Base-by-base conservation (phyloP, 2,888 invertebrate genomes). In the Ceratothoa steindachneri region DNA sequence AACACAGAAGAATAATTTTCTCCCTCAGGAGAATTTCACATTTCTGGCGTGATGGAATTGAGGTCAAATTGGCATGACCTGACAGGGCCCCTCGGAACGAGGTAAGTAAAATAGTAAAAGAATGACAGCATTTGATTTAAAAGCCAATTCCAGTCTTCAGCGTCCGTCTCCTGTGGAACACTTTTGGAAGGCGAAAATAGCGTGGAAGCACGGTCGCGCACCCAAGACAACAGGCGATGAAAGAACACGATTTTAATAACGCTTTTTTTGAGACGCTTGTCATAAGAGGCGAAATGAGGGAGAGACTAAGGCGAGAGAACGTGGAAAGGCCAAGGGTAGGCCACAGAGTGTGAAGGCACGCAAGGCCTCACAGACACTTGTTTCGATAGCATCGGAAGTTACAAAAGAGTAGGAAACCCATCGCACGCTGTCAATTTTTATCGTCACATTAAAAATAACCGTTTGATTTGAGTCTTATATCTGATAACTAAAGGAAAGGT, bases 51-150 rank as follows among this genome's bases (percentile, higher is more conserved):
- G 60, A 60, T 60, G 60, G 24, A 60, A 60, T 60, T 60, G 60
- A 60, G 60, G 60, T 60, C 60, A 60, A 3, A 60, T 60, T 60
- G 60, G 60, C 60, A 24, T 60, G 60, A 60, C 60, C 55, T 60
- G 60, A 60, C 60, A 1, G 22, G 9, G 60, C n/a, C 60, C 60
- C 60, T 60, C 24, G 2, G 22, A 60, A 60, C 60, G 60, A 60
- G 60, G 60, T 60, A 60, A 60, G 24, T 60, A 60, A 60, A 60
- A 19, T 12, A 22, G 19, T 19, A 55, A n/a, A 55, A 55, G 24
- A 55, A 19, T 12, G 19, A 19, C 55, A 5, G 55, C 15, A 22
- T 55, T 55, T 55, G 55, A 55, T 55, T 55, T 55, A 55, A 55
- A 55, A 55, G 55, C 55, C 55, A 55, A 55, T 55, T 55, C 24